phyloP scores from a whole-genome alignment of 1,140 invertebrate genomes.

The Calosoma granatense region DNA sequence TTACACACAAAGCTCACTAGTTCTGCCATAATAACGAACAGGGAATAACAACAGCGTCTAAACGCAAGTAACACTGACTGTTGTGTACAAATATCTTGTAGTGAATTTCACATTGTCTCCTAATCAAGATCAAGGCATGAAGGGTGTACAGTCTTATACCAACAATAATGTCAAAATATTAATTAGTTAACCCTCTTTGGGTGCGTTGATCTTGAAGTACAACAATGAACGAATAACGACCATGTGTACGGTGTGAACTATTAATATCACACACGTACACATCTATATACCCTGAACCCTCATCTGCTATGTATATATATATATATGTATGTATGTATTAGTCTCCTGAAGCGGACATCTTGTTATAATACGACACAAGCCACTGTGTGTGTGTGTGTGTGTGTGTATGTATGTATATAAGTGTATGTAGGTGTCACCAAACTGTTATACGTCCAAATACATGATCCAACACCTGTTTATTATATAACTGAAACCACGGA shows the following conservation, averaged over 20 bases:
- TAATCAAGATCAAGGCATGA: not conserved
- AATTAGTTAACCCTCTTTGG: not conserved
- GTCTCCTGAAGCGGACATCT: slow-evolving; percentile 2
- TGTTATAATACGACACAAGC: slow-evolving; percentile 2
- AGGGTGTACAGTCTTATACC: not conserved
- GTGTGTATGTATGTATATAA: too few relatives aligned
- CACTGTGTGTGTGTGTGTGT: not conserved
- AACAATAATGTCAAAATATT: not conserved
- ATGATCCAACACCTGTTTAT: not conserved
- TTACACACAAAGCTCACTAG: too few relatives aligned
- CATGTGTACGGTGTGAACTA: not conserved
- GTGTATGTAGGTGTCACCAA: not conserved
- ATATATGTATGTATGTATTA: too few relatives aligned
- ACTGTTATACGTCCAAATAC: not conserved
- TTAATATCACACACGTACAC: not conserved
- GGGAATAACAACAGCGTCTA: too few relatives aligned
- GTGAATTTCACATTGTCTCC: too few relatives aligned
- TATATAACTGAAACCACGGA: not conserved
- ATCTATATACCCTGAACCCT: not conserved
- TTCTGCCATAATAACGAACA: too few relatives aligned
- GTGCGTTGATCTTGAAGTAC: too few relatives aligned
- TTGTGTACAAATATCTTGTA: too few relatives aligned
- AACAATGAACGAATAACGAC: not conserved
- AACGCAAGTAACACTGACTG: too few relatives aligned
- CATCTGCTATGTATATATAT: not conserved